These are phyloP conservation scores for Polyommatus icarus DNA, from an alignment of 2,888 invertebrate genomes.

Conservation along the genomic window DNA sequence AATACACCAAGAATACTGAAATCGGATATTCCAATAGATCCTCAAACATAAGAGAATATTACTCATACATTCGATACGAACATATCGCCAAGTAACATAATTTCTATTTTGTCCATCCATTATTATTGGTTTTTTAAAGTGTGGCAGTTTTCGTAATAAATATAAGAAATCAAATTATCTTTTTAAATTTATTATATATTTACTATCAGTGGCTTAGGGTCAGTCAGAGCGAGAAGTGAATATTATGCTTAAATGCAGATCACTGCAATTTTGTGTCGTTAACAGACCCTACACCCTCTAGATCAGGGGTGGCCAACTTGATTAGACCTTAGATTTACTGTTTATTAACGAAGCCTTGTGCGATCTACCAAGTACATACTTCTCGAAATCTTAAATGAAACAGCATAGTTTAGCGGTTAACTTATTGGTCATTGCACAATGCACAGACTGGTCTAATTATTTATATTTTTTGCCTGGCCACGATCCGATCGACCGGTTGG, in stretches of 20 bases:
- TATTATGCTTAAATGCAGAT: too few species aligned
- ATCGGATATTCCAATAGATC: background rate
- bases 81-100: slow-evolving; percentile 2
- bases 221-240: background rate
- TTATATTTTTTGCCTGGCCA: too few species aligned
- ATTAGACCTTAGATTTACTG: too few species aligned
- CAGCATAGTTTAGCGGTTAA: too few species aligned
- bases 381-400: too few species aligned
- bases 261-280: too few species aligned
- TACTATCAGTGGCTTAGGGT: background rate
- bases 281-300: background rate
- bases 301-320: too few species aligned
- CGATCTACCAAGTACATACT: too few species aligned
- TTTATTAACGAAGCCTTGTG: too few species aligned
- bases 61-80: slow-evolving; percentile 15
- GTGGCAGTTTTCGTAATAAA: slow-evolving; percentile 10
- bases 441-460: too few species aligned
- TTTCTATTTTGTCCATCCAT: background rate
- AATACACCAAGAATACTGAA: slow-evolving; percentile 20
- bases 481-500: too few species aligned
- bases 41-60: background rate
- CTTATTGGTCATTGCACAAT: too few species aligned
- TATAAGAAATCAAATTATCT: background rate
- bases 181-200: background rate
- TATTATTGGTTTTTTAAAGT: background rate